Percentiles rank a stretch among this genome's conserved stretches.
Conservation (phyloP, 2,113 vertebrate species). For the Catharus minimus region DNA sequence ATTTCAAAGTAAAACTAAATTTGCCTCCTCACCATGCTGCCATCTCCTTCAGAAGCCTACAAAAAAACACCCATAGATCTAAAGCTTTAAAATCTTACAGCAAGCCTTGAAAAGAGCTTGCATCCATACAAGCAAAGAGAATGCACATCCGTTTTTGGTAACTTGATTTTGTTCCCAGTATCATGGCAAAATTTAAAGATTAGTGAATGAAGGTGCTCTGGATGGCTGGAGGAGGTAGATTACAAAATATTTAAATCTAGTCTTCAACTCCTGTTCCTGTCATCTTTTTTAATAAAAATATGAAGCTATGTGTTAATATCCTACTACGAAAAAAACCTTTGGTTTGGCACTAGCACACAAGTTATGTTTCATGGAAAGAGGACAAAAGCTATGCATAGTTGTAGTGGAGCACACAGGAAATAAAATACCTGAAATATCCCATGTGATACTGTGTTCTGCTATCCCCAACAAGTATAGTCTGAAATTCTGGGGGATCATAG, state of each 20-base stretch:
- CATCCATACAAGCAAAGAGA: not conserved
- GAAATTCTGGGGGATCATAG: conserved; percentile 96
- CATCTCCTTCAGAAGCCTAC: not conserved
- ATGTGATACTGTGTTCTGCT: conserved; percentile 87
- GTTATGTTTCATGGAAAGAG: accelerated
- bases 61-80: not conserved
- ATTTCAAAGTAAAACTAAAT: not conserved
- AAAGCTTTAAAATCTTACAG: not conserved
- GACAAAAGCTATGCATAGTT: not conserved
- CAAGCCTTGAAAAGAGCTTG: not conserved
- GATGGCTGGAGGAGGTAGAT: not conserved
- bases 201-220: not conserved
- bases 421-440: conserved; percentile 93
- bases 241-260: not conserved
- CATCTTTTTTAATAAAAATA: not conserved
- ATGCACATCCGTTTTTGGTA: not conserved
- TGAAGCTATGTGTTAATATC: not conserved
- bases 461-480: conserved; percentile 87
- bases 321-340: not conserved
- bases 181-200: not conserved
- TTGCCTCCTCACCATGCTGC: not conserved
- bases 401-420: not conserved
- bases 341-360: accelerated
- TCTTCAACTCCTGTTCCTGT: not conserved
- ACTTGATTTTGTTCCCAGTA: not conserved